Conservation (phyloP, 2,888 invertebrate species). For the Drosophila subsilvestris region DNA sequence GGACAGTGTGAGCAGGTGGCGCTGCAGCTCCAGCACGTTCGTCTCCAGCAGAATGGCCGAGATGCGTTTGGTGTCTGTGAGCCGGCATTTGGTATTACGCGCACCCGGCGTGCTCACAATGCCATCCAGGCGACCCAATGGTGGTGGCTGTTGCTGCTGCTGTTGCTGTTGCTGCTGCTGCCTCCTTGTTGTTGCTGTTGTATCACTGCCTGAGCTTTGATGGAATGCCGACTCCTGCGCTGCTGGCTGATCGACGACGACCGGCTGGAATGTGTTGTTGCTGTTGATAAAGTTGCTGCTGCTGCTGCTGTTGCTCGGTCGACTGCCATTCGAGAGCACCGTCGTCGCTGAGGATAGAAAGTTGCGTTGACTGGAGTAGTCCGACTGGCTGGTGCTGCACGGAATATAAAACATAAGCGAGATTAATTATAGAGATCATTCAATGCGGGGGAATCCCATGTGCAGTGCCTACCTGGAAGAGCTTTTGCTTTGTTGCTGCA, state of each 20-base stretch:
- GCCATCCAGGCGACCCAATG: constrained; percentile 88
- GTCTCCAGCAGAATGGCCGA: constrained; percentile 93
- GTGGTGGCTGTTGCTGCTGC: constrained; percentile 37
- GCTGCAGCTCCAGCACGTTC: constrained; percentile 92
- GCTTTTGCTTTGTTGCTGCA: constrained; percentile 80
- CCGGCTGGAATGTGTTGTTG: constrained; percentile 72
- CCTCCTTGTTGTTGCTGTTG: constrained; percentile 15
- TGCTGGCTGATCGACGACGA: constrained; percentile 52
- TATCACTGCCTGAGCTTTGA: constrained; percentile 82
- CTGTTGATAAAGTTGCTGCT: constrained; percentile 49
- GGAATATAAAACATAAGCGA: not conserved
- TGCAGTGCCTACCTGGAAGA: constrained; percentile 79
- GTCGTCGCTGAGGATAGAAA: constrained; percentile 81
- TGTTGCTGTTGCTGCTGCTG: constrained; percentile 30
- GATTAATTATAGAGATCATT: not conserved
- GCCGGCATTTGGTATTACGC: constrained; percentile 87
- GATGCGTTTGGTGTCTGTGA: constrained; percentile 90
- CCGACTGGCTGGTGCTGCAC: constrained; percentile 77
- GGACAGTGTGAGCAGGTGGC: constrained; percentile 91
- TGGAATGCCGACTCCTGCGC: constrained; percentile 73
- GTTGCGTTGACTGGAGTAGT: constrained; percentile 82
- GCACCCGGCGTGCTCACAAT: constrained; percentile 87
- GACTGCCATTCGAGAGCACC: constrained; percentile 78
- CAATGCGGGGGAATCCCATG: too few relatives aligned
- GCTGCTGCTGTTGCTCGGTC: constrained; percentile 58